Evolutionary conservation across 2,113 vertebrate species (phyloP).

Genomic region (Pristiophorus japonicus): DNA sequence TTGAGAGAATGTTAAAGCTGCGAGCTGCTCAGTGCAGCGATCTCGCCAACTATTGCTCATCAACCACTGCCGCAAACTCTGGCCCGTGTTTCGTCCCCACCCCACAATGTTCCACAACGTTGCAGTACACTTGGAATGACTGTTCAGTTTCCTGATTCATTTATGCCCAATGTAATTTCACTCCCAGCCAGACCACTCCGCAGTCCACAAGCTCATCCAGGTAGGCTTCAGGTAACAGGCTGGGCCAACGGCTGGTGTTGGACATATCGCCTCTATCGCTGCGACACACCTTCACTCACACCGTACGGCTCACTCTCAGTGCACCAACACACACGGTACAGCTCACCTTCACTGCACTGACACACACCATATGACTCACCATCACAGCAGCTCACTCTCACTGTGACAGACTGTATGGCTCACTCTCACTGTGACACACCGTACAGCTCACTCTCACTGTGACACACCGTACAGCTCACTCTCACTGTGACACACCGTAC

Average conservation of each 20-base stretch:
- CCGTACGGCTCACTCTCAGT: background rate
- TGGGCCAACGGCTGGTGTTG: background rate
- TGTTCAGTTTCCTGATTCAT: background rate
- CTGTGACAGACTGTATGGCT: too few relatives aligned
- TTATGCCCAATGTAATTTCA: background rate
- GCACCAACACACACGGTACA: too few relatives aligned
- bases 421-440: background rate
- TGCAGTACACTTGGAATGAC: background rate
- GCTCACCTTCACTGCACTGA: background rate
- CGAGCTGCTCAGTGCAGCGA: background rate
- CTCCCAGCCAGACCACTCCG: background rate
- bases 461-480: background rate
- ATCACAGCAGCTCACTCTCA: background rate
- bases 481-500: background rate
- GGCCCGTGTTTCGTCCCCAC: rapidly evolving
- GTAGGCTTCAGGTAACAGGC: too few relatives aligned
- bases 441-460: background rate
- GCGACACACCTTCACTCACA: too few relatives aligned
- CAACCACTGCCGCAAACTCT: background rate
- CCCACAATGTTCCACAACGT: background rate
- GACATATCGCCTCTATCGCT: background rate
- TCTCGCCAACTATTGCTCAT: background rate
- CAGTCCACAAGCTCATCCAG: background rate
- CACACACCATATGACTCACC: too few relatives aligned
- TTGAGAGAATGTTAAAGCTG: background rate